Evolutionary conservation across 1,140 invertebrate genomes (phyloP).

Genomic region (Watersipora subatra): DNA sequence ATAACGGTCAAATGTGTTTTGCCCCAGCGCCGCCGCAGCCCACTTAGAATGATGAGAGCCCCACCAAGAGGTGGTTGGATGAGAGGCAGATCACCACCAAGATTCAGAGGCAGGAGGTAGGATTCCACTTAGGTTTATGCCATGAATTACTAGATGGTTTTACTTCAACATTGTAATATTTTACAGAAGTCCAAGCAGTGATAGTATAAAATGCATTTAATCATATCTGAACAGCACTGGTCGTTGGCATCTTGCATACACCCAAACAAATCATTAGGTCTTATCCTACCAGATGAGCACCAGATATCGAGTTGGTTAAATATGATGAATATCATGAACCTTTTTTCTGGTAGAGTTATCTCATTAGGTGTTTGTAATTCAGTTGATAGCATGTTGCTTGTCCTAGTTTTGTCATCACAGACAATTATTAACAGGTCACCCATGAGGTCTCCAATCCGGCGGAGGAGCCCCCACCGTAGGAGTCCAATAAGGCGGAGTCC

Average conservation of each 20-base stretch:
- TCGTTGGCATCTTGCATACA: background rate
- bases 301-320: no score
- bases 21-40: constrained; percentile 55
- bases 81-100: constrained; percentile 22
- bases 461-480: background rate
- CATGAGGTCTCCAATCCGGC: background rate
- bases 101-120: constrained; percentile 6
- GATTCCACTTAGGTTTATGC: background rate
- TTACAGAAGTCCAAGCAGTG: no score
- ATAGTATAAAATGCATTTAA: background rate
- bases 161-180: background rate
- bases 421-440: background rate
- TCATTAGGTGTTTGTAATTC: background rate
- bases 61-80: constrained; percentile 43
- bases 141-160: background rate
- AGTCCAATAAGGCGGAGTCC: background rate
- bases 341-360: background rate
- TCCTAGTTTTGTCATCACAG: background rate
- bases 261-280: background rate
- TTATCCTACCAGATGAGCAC: no score
- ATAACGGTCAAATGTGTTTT: constrained; percentile 81
- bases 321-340: background rate
- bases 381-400: background rate
- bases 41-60: constrained; percentile 40
- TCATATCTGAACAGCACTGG: no score